These are phyloP conservation scores for Crotalus viridis DNA, from an alignment of 2,113 vertebrate genomes.

Conservation along the genomic window DNA sequence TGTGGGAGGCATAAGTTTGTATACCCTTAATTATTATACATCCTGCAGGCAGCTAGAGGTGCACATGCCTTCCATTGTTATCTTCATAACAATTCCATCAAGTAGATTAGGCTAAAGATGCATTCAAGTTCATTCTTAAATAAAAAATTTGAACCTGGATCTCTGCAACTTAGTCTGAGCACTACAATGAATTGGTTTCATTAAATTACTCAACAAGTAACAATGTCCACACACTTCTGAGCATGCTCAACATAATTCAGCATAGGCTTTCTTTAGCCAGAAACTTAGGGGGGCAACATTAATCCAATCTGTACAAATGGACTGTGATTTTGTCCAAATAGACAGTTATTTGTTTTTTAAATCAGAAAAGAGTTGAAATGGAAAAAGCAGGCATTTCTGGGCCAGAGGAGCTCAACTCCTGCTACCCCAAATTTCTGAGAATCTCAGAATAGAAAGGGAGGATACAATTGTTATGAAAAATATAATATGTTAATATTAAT, in stretches of 20 bases:
- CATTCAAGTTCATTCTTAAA: neutral
- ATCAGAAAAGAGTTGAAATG: neutral
- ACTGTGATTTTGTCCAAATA: neutral
- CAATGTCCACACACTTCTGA: neutral
- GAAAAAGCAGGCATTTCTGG: neutral
- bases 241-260: neutral
- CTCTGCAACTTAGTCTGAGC: neutral
- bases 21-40: neutral
- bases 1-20: neutral
- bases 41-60: neutral
- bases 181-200: neutral
- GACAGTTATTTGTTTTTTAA: neutral
- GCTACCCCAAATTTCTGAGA: neutral
- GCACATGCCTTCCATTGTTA: neutral
- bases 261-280: neutral
- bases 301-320: neutral
- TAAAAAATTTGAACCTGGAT: neutral
- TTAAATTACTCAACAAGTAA: neutral
- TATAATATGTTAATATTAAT: neutral
- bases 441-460: neutral
- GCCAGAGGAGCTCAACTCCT: neutral
- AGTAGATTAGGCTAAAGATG: neutral
- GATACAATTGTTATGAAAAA: neutral
- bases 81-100: neutral
- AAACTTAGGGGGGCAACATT: neutral